Percentiles rank a stretch among this genome's conserved stretches.
Conservation (phyloP, 2,797 vertebrate genomes). For the Tangara arthus region DNA sequence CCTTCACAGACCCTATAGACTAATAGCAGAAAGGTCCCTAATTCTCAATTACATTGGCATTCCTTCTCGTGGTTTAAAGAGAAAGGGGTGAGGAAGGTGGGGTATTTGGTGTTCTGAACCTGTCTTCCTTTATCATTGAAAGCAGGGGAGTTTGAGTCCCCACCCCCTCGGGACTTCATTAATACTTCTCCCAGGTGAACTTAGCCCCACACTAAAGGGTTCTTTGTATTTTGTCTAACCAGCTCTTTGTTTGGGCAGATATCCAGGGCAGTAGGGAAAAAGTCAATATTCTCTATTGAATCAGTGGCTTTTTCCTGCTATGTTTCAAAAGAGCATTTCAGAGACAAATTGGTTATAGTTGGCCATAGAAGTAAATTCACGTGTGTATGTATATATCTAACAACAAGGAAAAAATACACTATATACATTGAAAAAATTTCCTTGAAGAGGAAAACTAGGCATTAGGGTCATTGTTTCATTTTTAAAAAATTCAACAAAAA, state of each 20-base stretch:
- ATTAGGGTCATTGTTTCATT: background rate
- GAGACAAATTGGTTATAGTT: background rate
- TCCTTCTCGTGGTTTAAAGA: background rate
- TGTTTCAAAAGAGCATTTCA: conserved; percentile 60
- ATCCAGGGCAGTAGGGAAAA: conserved; percentile 67
- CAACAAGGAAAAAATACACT: background rate
- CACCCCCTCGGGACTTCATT: conserved; percentile 68
- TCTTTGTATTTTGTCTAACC: conserved; percentile 74
- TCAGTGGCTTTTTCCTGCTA: conserved; percentile 59
- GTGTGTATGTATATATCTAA: too few species aligned
- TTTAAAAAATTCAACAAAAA: background rate
- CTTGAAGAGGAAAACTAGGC: background rate
- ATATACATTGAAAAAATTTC: background rate
- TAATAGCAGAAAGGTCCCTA: conserved; percentile 1
- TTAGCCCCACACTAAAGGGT: conserved; percentile 71
- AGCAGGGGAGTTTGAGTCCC: conserved; percentile 54
- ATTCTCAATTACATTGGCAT: conserved; percentile 1
- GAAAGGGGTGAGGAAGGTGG: conserved; percentile 32
- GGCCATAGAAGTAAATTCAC: background rate
- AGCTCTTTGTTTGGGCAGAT: conserved; percentile 75
- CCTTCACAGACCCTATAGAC: background rate
- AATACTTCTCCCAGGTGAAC: conserved; percentile 76
- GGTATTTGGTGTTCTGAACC: conserved; percentile 20
- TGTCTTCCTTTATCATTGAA: conserved; percentile 34
- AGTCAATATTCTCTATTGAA: conserved; percentile 72